A percentile compares a stretch with the other conserved stretches of the same genome.
Evolutionary conservation across 2,888 invertebrate genomes (phyloP).

Genomic region (Melanostoma mellinum): DNA sequence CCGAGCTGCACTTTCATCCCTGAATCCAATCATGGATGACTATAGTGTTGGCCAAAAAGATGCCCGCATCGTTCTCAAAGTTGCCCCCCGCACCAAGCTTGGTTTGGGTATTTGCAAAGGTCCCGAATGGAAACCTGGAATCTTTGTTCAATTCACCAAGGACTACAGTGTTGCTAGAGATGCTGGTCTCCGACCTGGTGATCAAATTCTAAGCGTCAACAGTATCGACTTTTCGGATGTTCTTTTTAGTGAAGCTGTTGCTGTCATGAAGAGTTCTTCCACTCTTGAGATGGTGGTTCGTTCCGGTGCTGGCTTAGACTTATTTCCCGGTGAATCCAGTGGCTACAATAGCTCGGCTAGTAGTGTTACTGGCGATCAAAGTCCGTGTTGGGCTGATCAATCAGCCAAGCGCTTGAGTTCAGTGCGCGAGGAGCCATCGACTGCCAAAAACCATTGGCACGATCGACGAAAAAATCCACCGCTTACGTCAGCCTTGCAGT

Average conservation of each 20-base stretch:
- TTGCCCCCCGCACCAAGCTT: constrained; percentile 91
- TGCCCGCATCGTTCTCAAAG: constrained; percentile 89
- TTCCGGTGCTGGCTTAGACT: constrained; percentile 90
- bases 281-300: constrained; percentile 90
- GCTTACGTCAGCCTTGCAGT: constrained; percentile 53
- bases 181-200: constrained; percentile 93
- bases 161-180: constrained; percentile 94
- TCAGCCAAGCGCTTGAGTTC: constrained; percentile 86
- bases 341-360: constrained; percentile 94
- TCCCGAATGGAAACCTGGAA: constrained; percentile 93
- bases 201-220: constrained; percentile 95
- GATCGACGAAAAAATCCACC: constrained; percentile 46
- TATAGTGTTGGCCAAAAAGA: constrained; percentile 84
- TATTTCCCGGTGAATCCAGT: constrained; percentile 91
- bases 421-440: constrained; percentile 86
- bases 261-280: constrained; percentile 90
- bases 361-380: constrained; percentile 89
- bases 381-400: constrained; percentile 86
- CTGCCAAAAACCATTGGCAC: constrained; percentile 56
- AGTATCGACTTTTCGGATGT: constrained; percentile 90
- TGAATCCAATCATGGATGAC: constrained; percentile 74
- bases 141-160: constrained; percentile 94
- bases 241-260: constrained; percentile 91
- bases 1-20: constrained; percentile 64
- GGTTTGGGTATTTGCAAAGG: constrained; percentile 95